Base-by-base conservation (phyloP, 92 coral and sea anemone genomes). In the Parazoanthus atlanticus region DNA sequence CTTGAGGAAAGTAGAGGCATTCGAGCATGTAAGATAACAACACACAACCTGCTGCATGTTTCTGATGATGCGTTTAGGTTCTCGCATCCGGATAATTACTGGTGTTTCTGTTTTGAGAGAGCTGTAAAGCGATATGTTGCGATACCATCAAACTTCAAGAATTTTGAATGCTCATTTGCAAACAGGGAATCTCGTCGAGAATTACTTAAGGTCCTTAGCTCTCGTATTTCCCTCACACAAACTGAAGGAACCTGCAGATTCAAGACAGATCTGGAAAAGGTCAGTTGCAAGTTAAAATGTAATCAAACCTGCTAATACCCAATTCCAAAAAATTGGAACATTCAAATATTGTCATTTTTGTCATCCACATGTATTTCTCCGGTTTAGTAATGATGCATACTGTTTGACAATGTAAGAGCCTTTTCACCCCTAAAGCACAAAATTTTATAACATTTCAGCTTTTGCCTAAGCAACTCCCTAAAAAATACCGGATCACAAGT, bases 41-140 rank as follows among this genome's bases (percentile, higher is more conserved):
- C 79, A 12, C 94, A 93, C 75, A 64, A 75, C 8, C 94, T 93
- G 6, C 78, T 52, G 26, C 95, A 93, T 66, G 79, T 88, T 72
- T 28, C 93, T 56, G 92, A 91, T 9, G 95, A 93, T 91, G 94
- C 92, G 31, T 25, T 7, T 6, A 88, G 92, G 54, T 91, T 93
- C 46, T 93, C 94, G 26, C 92, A 89, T 26, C 95, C 94, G 0
- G 95, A 93, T 79, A 93, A 93, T 40, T 93, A 76, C 79, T 91
- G 95, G 95, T 91, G 93, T 82, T 94, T 61, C 65, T 32, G 89
- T 9, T 92, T 70, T 90, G 96, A 94, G 82, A 84, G 96, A 86
- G 94, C 96, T n/a, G 94, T 94, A 47, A 92, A 92, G 80, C 75
- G 94, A 79, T 94, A 94, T 86, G 90, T 94, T 19, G 82, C 52